Base-by-base conservation (phyloP, 2,113 vertebrate genomes). In the Callopanchax toddi region DNA sequence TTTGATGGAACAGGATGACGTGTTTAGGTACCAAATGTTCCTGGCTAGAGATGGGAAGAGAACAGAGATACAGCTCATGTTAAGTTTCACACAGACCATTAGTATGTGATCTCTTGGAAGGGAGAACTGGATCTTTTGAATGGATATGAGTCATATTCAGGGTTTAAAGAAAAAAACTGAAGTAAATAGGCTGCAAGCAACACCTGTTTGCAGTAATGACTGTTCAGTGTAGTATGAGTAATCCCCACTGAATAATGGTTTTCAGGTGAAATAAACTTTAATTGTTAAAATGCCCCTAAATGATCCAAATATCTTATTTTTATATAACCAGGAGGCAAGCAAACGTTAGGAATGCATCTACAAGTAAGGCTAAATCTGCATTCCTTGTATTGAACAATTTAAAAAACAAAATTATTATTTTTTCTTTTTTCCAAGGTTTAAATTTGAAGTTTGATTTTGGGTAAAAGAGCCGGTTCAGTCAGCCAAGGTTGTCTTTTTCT, bases 131-230 rank as follows among this genome's bases (percentile, higher is more conserved):
- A 13, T 20, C 29, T 11, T 53, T 53, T 18, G 17, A 13, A 53
- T 53, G 50, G 17, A 53, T 34, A 34, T 53, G 50, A 36, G 9
- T 53, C 29, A 51, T 51, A 32, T 51, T 51, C 11, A n/a, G 29
- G 40, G 40, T 42, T 42, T 42, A 17, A 42, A 42, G 40, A 42
- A 12, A 17, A 32, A 51, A 18, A 11, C 17, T 6, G 26, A 10
- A 32, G n/a, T 32, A n/a, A n/a, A n/a, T n/a, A n/a, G n/a, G n/a
- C n/a, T n/a, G n/a, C n/a, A n/a, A n/a, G n/a, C n/a, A n/a, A n/a
- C n/a, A n/a, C n/a, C n/a, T n/a, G n/a, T n/a, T n/a, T n/a, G n/a
- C n/a, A n/a, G n/a, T n/a, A n/a, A n/a, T n/a, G n/a, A n/a, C n/a
- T n/a, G n/a, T n/a, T n/a, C 17, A 18, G 25, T 11, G 7, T 51